Percentiles rank a stretch among this genome's conserved stretches.
These are phyloP conservation scores for Athrips mouffetella DNA, from an alignment of 2,888 invertebrate genomes.

Conservation along the genomic window DNA sequence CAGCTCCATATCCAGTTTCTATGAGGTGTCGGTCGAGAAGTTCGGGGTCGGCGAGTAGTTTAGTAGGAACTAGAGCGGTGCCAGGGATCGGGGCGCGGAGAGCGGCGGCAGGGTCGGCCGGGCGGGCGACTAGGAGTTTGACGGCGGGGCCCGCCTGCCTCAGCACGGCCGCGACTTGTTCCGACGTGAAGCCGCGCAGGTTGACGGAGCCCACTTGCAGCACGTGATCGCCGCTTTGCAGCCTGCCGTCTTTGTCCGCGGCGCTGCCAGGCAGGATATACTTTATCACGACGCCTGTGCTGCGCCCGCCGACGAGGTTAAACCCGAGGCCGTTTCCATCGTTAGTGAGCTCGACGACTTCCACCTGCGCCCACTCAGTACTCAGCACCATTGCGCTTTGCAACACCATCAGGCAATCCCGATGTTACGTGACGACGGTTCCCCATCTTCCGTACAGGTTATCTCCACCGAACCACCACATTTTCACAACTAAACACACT, in stretches of 20 bases:
- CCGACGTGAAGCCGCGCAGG: constrained; percentile 96
- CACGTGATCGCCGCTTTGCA: constrained; percentile 98
- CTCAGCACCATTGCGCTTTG: constrained; percentile 87
- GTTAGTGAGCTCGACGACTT: constrained; percentile 98
- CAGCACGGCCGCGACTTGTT: constrained; percentile 86
- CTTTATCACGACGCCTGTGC: constrained; percentile 99
- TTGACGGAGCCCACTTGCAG: constrained; percentile 97
- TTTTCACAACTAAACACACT: constrained; percentile 29
- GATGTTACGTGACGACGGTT: constrained; percentile 65
- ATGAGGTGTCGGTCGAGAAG: constrained; percentile 91
- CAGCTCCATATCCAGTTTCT: constrained; percentile 84
- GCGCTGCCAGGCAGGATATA: constrained; percentile 97
- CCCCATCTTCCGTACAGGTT: constrained; percentile 56
- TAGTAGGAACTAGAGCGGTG: constrained; percentile 94
- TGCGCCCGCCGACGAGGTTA: constrained; percentile 97
- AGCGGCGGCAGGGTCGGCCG: constrained; percentile 90
- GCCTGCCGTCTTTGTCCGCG: constrained; percentile 95
- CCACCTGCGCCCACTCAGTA: constrained; percentile 99
- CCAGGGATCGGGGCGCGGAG: constrained; percentile 88
- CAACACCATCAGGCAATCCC: constrained; percentile 68
- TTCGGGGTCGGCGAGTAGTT: constrained; percentile 93
- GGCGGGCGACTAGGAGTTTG: constrained; percentile 95
- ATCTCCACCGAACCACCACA: constrained; percentile 47
- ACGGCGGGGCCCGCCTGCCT: constrained; percentile 89
- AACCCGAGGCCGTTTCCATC: constrained; percentile 99